phyloP scores from a whole-genome alignment of 2,797 vertebrate species.

The Gallinago nigripennis region DNA sequence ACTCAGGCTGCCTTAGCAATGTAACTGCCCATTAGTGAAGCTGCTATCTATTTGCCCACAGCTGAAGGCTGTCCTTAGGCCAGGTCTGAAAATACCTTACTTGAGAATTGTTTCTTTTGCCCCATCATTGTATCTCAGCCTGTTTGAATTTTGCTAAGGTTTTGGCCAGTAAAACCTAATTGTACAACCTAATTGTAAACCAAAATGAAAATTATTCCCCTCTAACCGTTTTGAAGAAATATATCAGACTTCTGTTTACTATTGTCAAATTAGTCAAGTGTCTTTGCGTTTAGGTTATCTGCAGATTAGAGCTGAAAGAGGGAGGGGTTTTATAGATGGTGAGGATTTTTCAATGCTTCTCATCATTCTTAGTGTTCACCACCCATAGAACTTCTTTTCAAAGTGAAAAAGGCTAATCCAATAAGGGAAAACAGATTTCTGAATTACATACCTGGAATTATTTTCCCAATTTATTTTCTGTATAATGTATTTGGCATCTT shows the following conservation, averaged over 20 bases:
- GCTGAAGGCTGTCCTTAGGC: not conserved
- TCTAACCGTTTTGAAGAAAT: not conserved
- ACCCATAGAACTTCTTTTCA: not conserved
- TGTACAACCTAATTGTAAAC: not conserved
- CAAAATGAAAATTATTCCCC: not conserved
- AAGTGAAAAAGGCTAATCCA: not conserved
- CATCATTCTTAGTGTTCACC: not conserved
- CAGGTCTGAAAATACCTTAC: not conserved
- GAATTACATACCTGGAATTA: not conserved
- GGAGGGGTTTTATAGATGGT: not conserved
- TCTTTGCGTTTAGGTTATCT: not conserved
- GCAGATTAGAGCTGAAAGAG: not conserved
- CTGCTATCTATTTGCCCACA: not conserved
- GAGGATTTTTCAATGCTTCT: not conserved
- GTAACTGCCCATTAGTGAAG: not conserved
- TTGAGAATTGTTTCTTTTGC: rapidly evolving
- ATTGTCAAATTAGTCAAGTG: not conserved
- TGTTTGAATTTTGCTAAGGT: not conserved
- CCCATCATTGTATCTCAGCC: not conserved
- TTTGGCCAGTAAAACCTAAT: not conserved
- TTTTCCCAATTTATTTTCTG: not conserved
- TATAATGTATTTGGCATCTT: not conserved
- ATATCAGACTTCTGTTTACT: not conserved
- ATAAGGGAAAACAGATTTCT: not conserved
- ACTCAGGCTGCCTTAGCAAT: not conserved